Conservation (phyloP, 2,888 invertebrate species). For the Galerucella pusilla region DNA sequence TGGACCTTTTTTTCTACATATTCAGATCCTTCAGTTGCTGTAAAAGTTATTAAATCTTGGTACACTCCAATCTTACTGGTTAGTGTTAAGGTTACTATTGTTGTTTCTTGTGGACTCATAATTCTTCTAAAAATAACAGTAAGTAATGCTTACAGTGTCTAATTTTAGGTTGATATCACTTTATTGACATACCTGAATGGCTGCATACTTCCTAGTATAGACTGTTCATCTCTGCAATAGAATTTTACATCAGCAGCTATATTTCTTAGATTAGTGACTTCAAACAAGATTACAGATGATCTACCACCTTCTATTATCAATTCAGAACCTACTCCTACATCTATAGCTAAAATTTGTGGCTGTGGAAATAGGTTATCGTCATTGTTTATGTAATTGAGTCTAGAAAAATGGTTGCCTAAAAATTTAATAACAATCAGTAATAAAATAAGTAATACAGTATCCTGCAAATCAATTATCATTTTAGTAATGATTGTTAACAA, state of each 20-base stretch:
- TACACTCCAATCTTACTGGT: conserved; percentile 59
- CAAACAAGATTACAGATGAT: conserved; percentile 70
- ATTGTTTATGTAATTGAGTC: conserved; percentile 52
- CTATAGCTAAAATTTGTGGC: conserved; percentile 58
- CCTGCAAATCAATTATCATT: too few relatives aligned
- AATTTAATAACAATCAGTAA: conserved; percentile 27
- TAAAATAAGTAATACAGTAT: not conserved
- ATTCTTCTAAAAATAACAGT: conserved; percentile 45
- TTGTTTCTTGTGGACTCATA: conserved; percentile 67
- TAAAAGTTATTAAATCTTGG: conserved; percentile 73
- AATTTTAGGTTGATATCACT: not conserved
- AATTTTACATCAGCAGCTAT: conserved; percentile 70
- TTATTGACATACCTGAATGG: conserved; percentile 67
- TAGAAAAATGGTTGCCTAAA: conserved; percentile 55
- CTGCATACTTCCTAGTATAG: conserved; percentile 69
- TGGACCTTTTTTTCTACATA: conserved; percentile 62
- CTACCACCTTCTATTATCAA: conserved; percentile 62
- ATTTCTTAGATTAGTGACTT: conserved; percentile 78
- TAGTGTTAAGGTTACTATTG: conserved; percentile 66
- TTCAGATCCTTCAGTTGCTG: conserved; percentile 64
- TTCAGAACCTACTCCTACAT: conserved; percentile 66
- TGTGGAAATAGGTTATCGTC: conserved; percentile 47
- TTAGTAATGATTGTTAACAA: too few relatives aligned
- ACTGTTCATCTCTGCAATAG: conserved; percentile 71
- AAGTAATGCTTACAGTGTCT: not conserved